Evolutionary conservation across 2,797 vertebrate genomes (phyloP), one percentile per base, ranked within the genome.

Genomic region (Catharus ustulatus): DNA sequence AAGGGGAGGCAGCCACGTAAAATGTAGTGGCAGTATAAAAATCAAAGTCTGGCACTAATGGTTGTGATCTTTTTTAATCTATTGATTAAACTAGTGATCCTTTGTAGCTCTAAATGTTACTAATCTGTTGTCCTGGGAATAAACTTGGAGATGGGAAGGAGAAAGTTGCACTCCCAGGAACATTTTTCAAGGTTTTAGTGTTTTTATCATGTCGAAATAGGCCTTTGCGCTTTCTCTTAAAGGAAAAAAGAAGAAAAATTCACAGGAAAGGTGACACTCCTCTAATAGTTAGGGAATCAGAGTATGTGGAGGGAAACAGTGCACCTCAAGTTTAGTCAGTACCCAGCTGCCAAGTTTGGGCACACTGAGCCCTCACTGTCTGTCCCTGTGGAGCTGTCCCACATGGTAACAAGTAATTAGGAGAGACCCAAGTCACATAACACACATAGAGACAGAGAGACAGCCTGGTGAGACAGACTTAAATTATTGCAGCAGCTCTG

Each of bases 51-150:
- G 93, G 57, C 77, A 67, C 74, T 88, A 94, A 88, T 0, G 0
- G 59, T 64, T 84, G 63, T 96, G 89, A 95, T 96, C 88, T 93
- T 94, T 94, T 90, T 94, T 38, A 92, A 94, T 94, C 80, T 84
- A 89, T 93, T 77, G 90, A 96, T 94, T 94, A 91, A 91, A 84
- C 51, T 55, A 92, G 88, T 72, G 88, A 93, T 95, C 80, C 74
- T 88, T 95, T 89, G 72, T 63, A 67, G 67, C 29, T 51, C 64
- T 95, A 94, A 94, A 84, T 73, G 66, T 78, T 61, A 71, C 86
- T 94, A 90, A 91, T 94, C 77, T 84, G 30, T 77, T 95, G 82
- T 68, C 57, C 54, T 91, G 95, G 74, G 87, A 94, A 94, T 93
- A 94, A 84, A 90, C 51, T 63, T 34, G 7, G 54, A 90, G 72